Evolutionary conservation across 1,140 invertebrate genomes (phyloP).

Genomic region (Sitobion miscanthi): DNA sequence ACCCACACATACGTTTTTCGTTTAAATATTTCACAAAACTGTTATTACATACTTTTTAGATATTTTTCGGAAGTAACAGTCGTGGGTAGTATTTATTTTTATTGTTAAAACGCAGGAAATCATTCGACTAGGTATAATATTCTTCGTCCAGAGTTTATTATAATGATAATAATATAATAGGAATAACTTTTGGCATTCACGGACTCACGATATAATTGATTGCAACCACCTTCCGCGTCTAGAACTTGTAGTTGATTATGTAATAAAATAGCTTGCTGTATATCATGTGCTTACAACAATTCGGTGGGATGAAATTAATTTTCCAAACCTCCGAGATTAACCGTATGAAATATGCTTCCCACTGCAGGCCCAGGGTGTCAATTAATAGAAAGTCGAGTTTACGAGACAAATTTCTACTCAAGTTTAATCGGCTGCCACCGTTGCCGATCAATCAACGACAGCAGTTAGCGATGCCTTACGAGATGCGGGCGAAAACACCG

Average conservation of each 20-base stretch:
- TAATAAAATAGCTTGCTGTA: neutral
- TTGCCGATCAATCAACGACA: constrained; percentile 46
- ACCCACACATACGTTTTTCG: neutral
- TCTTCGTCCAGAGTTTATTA: neutral
- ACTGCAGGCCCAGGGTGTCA: neutral
- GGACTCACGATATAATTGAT: neutral
- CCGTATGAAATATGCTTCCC: neutral
- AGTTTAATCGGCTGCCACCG: constrained; percentile 8
- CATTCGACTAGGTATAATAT: neutral
- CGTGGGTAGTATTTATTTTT: neutral
- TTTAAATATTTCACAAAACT: neutral
- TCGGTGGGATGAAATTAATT: constrained; percentile 17
- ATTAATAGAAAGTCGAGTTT: constrained; percentile 27
- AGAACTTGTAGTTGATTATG: neutral
- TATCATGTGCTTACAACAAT: neutral
- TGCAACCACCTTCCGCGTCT: neutral
- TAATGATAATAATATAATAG: neutral
- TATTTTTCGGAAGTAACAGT: neutral
- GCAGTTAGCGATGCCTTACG: neutral
- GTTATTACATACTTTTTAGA: neutral
- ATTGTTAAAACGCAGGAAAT: neutral
- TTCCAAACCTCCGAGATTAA: constrained; percentile 16
- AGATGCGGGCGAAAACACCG: neutral
- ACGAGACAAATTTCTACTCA: constrained; percentile 47
- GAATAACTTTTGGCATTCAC: neutral